Percentiles rank a stretch among this genome's conserved stretches.
Conservation (phyloP, 2,113 vertebrate species). For the Mesitornis unicolor region DNA sequence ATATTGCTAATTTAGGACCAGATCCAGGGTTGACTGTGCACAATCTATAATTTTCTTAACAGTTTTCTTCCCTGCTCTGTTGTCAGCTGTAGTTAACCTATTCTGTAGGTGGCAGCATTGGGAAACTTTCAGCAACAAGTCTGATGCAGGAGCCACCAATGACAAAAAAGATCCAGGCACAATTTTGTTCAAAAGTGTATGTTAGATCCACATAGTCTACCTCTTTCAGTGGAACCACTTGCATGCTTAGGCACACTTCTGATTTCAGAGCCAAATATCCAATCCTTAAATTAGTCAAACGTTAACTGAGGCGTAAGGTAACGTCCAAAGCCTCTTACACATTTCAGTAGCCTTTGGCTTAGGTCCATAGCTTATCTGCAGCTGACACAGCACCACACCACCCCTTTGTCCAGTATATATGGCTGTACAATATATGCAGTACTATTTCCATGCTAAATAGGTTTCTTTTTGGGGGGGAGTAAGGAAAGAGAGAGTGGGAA, state of each 20-base stretch:
- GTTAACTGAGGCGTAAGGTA: background rate
- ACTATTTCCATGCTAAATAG: background rate
- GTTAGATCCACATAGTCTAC: background rate
- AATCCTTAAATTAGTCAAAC: background rate
- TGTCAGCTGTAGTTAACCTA: background rate
- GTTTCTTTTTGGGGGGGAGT: background rate
- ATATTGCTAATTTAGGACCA: background rate
- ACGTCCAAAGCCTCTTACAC: background rate
- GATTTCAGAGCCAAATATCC: background rate
- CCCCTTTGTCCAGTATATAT: background rate
- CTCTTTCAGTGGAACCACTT: background rate
- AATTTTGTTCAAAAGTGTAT: rapidly evolving
- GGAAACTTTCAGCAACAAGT: slow-evolving; percentile 17
- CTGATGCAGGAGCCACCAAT: background rate
- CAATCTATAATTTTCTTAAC: rapidly evolving
- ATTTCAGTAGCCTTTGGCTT: background rate
- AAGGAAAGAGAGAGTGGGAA: background rate
- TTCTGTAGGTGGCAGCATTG: slow-evolving; percentile 71
- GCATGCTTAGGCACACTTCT: background rate
- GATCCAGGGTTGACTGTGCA: background rate
- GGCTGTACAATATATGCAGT: background rate
- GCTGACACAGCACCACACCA: background rate
- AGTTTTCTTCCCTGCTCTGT: background rate
- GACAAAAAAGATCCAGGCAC: rapidly evolving
- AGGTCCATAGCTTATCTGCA: background rate